These are phyloP conservation scores for Planiliza haematocheilus DNA, from an alignment of 2,113 vertebrate species.

Conservation along the genomic window DNA sequence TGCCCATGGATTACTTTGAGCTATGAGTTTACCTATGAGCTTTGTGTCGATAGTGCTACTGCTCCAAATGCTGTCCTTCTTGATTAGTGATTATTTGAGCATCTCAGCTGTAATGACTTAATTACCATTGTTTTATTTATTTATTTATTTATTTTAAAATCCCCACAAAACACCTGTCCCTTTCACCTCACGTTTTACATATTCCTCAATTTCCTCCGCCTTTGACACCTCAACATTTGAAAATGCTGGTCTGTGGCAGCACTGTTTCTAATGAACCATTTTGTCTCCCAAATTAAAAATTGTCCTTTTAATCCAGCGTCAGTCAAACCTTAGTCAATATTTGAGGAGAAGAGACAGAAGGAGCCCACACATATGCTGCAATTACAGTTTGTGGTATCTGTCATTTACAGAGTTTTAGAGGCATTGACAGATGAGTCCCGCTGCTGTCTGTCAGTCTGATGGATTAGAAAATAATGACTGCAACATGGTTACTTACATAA, in stretches of 20 bases:
- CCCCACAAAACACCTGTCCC: too few relatives aligned
- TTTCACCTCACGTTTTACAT: too few relatives aligned
- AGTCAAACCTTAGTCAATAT: constrained; percentile 21
- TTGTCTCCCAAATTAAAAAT: constrained; percentile 33
- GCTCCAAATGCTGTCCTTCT: too few relatives aligned
- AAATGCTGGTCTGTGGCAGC: background rate
- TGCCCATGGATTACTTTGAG: too few relatives aligned
- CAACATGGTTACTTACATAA: constrained; percentile 16
- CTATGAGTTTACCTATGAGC: too few relatives aligned
- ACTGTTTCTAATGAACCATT: constrained; percentile 4
- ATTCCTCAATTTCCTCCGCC: too few relatives aligned
- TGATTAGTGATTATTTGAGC: too few relatives aligned
- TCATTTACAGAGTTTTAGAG: constrained; percentile 42
- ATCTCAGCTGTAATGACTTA: too few relatives aligned
- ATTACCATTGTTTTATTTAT: too few relatives aligned
- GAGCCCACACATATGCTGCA: constrained; percentile 27
- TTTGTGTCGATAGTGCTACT: too few relatives aligned
- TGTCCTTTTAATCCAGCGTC: constrained; percentile 25
- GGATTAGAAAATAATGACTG: constrained; percentile 62
- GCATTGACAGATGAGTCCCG: constrained; percentile 27
- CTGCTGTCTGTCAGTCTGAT: constrained; percentile 50
- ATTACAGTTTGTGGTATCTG: constrained; percentile 23
- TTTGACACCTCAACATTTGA: background rate
- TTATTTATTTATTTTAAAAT: too few relatives aligned
- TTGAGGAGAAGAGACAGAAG: constrained; percentile 17